These are phyloP conservation scores for Lobophora halterata DNA, from an alignment of 2,888 invertebrate species.

Conservation along the genomic window DNA sequence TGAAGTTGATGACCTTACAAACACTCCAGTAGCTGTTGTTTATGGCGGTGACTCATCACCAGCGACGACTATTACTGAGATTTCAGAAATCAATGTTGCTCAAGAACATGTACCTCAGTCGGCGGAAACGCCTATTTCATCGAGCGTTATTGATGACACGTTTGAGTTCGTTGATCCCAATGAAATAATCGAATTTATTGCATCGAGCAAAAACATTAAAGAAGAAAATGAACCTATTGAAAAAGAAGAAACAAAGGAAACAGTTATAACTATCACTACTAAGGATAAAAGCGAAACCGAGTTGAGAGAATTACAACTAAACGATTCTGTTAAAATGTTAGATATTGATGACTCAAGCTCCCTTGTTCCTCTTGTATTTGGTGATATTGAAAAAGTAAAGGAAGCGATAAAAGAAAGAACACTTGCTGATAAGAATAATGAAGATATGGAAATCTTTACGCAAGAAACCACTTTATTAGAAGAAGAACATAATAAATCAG, in stretches of 20 bases:
- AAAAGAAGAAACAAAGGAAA: constrained; percentile 3
- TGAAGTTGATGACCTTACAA: constrained; percentile 50
- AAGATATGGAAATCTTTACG: background rate
- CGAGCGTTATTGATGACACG: constrained; percentile 18
- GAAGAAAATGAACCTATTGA: constrained; percentile 3
- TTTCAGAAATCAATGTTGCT: background rate
- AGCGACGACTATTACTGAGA: constrained; percentile 22
- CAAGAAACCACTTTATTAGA: background rate
- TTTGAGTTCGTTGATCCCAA: constrained; percentile 28
- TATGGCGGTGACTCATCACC: constrained; percentile 39
- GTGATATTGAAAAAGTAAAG: constrained; percentile 43
- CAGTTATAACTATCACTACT: background rate
- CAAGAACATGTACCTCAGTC: background rate
- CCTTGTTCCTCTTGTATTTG: constrained; percentile 56
- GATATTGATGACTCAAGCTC: constrained; percentile 47
- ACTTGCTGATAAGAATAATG: constrained; percentile 14
- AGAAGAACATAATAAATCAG: constrained; percentile 1
- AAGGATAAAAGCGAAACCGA: background rate
- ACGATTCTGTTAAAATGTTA: constrained; percentile 19
- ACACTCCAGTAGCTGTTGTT: constrained; percentile 44
- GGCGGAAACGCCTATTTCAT: constrained; percentile 7
- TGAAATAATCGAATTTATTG: constrained; percentile 24
- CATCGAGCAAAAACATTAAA: constrained; percentile 1
- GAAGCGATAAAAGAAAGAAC: constrained; percentile 34
- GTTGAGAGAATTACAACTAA: constrained; percentile 1